Evolutionary conservation across 2,888 invertebrate genomes (phyloP), one percentile per base, ranked within the genome.

Genomic region (Petrolisthes manimaculis): DNA sequence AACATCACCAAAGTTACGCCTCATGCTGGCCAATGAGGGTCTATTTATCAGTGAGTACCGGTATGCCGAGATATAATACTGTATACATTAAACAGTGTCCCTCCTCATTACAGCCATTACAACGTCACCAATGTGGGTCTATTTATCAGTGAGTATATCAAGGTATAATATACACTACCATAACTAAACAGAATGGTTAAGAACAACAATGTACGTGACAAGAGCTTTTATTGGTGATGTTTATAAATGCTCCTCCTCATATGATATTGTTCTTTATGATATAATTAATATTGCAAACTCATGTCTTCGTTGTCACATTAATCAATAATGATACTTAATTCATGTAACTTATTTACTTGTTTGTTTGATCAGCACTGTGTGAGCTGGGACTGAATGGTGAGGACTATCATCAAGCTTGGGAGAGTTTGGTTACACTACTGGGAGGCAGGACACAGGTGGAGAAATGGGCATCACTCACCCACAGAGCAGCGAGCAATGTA

Each of bases 1-100:
- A 1, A 54, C 75, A 1, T 83, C 83, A 4, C 37, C 82, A 37
- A 67, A 77, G 37, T 67, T 86, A 75, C 83, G 83, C 54, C 83
- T 83, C 53, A n/a, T 83, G 51, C 55, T 86, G 56, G 86, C 83
- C 56, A 86, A 67, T 77, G 77, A 83, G 37, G 86, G 86, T 21
- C 12, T 74, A 51, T 86, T 86, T 54, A 55, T 54, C 9, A 75
- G 86, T 86, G 54, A 75, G 86, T 83, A 6, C 6, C n/a, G n/a
- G n/a, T n/a, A 37, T 37, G 37, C 37, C 2, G 37, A 37, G 37
- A 37, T 37, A 37, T 37, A 37, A 37, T 37, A 37, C 37, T 1
- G 37, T 37, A 37, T 37, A 37, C 37, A 37, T 37, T 37, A 37
- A 37, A 37, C 82, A 8, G 12, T 74, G 21, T 61, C 75, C 55